phyloP scores from a whole-genome alignment of 1,140 invertebrate genomes.

The Gryon sp. region DNA sequence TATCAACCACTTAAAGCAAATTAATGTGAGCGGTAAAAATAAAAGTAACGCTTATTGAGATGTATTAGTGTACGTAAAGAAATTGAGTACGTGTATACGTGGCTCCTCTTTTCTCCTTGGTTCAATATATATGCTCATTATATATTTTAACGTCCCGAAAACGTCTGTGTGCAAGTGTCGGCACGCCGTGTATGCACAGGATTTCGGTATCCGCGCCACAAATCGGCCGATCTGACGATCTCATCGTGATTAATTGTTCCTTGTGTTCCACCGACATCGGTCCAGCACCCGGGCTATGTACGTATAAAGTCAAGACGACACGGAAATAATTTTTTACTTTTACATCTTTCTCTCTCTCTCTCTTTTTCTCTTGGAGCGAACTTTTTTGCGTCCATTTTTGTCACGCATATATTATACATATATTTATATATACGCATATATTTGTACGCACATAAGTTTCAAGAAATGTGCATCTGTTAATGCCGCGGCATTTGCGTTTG shows the following conservation, averaged over 20 bases:
- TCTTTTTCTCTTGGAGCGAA: no score
- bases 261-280: conserved; percentile 63
- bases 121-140: conserved; percentile 60
- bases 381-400: conserved; percentile 48
- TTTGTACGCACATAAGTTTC: conserved; percentile 6
- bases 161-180: conserved; percentile 48
- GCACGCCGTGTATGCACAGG: conserved; percentile 58
- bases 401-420: conserved; percentile 39
- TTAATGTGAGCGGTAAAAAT: conserved; percentile 48
- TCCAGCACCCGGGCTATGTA: conserved; percentile 56
- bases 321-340: conserved; percentile 58
- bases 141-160: conserved; percentile 44
- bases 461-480: conserved; percentile 40
- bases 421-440: no score
- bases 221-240: conserved; percentile 61
- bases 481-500: conserved; percentile 40
- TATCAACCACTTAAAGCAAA: conserved; percentile 28
- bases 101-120: background rate
- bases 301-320: conserved; percentile 42
- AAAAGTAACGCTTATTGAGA: conserved; percentile 48
- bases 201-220: conserved; percentile 58
- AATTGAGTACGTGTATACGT: conserved; percentile 2
- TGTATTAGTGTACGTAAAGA: conserved; percentile 37
- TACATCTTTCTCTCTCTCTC: no score
- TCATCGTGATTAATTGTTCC: conserved; percentile 64